A percentile compares a stretch with the other conserved stretches of the same genome.
phyloP scores from a whole-genome alignment of 2,888 invertebrate species.

The Dugesia japonica region DNA sequence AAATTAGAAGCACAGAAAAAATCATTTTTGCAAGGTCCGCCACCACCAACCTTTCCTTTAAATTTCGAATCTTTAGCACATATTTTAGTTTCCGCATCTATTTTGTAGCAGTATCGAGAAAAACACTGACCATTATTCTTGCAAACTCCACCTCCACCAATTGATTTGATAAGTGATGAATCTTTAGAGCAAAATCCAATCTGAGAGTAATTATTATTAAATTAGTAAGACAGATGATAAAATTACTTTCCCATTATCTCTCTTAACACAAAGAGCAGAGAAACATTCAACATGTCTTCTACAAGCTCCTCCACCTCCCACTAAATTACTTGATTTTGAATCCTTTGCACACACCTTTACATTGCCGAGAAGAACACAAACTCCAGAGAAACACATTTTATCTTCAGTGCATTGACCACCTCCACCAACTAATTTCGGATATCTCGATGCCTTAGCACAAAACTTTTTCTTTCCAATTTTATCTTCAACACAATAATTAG shows the following conservation, averaged over 20 bases:
- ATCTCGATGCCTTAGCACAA: conserved; percentile 6
- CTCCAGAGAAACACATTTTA: conserved; percentile 24
- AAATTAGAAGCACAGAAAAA: conserved; percentile 5
- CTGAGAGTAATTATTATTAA: no score
- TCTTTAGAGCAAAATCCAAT: conserved; percentile 22
- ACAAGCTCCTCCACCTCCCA: conserved; percentile 27
- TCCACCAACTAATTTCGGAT: not conserved
- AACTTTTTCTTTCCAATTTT: not conserved
- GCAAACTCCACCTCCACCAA: conserved; percentile 25
- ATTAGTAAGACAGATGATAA: no score
- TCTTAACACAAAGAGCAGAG: conserved; percentile 11
- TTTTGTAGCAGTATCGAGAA: not conserved
- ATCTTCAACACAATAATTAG: conserved; percentile 1
- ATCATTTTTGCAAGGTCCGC: conserved; percentile 16
- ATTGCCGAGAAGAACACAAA: not conserved
- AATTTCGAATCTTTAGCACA: conserved; percentile 24
- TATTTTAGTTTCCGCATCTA: conserved; percentile 1
- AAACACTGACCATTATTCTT: not conserved
- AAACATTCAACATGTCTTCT: conserved; percentile 2
- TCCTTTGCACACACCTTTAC: conserved; percentile 17
- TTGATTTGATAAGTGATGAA: not conserved
- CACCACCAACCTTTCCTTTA: conserved; percentile 16
- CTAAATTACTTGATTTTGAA: not conserved
- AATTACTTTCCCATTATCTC: not conserved
- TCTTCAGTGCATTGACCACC: conserved; percentile 21